These are phyloP conservation scores for Peromyscus polionotus DNA, from an alignment of 2,113 vertebrate genomes.

Conservation along the genomic window DNA sequence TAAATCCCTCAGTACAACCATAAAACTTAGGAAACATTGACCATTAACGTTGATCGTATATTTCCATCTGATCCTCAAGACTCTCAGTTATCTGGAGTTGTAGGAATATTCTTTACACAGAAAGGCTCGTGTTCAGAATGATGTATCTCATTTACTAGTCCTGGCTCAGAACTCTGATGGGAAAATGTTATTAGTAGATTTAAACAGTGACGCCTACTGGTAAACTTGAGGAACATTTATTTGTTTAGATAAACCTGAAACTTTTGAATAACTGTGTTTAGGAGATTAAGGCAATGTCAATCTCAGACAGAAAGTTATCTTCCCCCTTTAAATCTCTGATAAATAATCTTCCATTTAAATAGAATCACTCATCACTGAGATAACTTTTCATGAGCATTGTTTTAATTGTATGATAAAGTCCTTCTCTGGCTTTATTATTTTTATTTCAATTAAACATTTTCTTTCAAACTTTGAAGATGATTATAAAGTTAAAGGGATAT, in stretches of 20 bases:
- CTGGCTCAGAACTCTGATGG: neutral
- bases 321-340: neutral
- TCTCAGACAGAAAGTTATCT: neutral
- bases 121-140: neutral
- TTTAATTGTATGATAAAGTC: neutral
- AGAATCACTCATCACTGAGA: neutral
- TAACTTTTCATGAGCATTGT: neutral
- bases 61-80: neutral
- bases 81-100: neutral
- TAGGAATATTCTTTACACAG: neutral
- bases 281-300: neutral
- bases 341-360: neutral
- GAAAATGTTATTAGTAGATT: neutral
- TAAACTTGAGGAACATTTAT: constrained; percentile 20
- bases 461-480: neutral
- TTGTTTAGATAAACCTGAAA: neutral
- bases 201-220: constrained; percentile 80
- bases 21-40: neutral
- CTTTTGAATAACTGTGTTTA: neutral
- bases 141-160: neutral
- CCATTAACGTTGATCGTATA: neutral
- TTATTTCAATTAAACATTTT: neutral
- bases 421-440: neutral
- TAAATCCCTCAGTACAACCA: neutral
- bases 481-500: neutral